These are phyloP conservation scores for Epinephelus lanceolatus DNA, from an alignment of 2,113 vertebrate genomes.

Conservation along the genomic window DNA sequence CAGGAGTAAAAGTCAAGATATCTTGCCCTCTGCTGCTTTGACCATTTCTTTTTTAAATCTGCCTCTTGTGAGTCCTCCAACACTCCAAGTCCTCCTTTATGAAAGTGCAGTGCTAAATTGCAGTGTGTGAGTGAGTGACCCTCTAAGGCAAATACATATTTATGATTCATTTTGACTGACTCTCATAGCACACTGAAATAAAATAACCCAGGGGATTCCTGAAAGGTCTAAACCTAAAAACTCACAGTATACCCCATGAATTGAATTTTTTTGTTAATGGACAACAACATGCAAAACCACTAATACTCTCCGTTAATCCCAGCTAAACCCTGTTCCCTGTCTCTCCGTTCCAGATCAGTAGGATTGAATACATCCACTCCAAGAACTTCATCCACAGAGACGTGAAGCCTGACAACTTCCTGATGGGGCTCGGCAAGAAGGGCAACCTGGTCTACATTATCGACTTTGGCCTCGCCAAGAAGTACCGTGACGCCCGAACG, in stretches of 20 bases:
- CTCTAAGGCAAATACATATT: neutral
- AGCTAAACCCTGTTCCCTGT: neutral
- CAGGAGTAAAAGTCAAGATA: neutral
- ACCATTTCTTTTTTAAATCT: neutral
- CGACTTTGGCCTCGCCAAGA: slow-evolving; percentile 98
- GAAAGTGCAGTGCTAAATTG: neutral
- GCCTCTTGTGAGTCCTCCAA: neutral
- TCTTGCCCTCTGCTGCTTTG: neutral
- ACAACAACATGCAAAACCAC: neutral
- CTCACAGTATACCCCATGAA: too few relatives aligned
- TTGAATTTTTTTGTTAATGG: neutral
- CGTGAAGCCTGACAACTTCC: slow-evolving; percentile 97
- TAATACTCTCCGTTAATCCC: neutral
- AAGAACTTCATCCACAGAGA: slow-evolving; percentile 99
- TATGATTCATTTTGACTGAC: neutral
- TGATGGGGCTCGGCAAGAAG: slow-evolving; percentile 98
- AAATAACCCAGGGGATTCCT: neutral
- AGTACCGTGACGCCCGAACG: slow-evolving; percentile 95
- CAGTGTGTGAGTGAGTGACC: too few relatives aligned
- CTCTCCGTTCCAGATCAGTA: slow-evolving; percentile 89
- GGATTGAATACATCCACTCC: slow-evolving; percentile 98
- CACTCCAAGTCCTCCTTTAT: too few relatives aligned
- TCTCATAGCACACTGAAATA: neutral
- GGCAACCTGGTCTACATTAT: slow-evolving; percentile 99
- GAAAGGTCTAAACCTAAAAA: neutral